Percentiles rank a stretch among this genome's conserved stretches.
These are phyloP conservation scores for Branchellion lobata DNA, from an alignment of 2,888 invertebrate species.

Conservation along the genomic window DNA sequence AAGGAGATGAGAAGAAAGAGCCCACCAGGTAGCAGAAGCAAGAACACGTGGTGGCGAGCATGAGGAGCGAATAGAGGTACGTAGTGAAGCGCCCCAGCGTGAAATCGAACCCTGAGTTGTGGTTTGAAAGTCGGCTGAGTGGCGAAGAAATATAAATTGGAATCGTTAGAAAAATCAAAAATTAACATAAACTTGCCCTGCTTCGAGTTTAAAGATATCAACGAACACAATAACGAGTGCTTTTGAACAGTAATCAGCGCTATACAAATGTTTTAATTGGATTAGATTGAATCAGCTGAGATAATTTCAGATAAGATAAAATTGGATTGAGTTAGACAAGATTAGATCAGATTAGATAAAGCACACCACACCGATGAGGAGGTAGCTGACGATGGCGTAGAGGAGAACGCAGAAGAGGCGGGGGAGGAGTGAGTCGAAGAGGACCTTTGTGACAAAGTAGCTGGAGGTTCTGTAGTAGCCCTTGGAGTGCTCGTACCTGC, in stretches of 20 bases:
- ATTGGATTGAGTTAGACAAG: too few species aligned
- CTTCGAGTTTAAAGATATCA: too few species aligned
- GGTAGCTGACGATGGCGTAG: constrained; percentile 57
- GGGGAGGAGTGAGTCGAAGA: constrained; percentile 60
- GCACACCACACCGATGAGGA: constrained; percentile 61
- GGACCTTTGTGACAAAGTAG: constrained; percentile 58
- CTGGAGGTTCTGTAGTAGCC: constrained; percentile 54
- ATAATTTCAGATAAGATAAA: too few species aligned
- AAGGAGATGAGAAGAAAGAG: not conserved
- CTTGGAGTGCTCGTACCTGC: constrained; percentile 49
- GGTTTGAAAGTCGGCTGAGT: too few species aligned
- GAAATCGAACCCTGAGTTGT: not conserved
- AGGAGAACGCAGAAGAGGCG: constrained; percentile 55
- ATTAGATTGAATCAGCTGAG: too few species aligned
- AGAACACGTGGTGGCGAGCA: not conserved
- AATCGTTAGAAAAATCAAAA: not conserved
- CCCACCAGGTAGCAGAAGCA: constrained; percentile 4
- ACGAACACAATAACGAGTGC: too few species aligned
- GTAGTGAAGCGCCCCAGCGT: not conserved
- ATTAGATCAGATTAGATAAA: too few species aligned
- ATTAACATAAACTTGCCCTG: too few species aligned
- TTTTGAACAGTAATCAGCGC: too few species aligned
- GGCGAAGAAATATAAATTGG: too few species aligned
- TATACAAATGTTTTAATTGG: too few species aligned
- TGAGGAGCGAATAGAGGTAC: not conserved